Percentiles rank a stretch among this genome's conserved stretches.
Evolutionary conservation across 2,888 invertebrate genomes (phyloP).

Genomic region (Heliconius ethilla): DNA sequence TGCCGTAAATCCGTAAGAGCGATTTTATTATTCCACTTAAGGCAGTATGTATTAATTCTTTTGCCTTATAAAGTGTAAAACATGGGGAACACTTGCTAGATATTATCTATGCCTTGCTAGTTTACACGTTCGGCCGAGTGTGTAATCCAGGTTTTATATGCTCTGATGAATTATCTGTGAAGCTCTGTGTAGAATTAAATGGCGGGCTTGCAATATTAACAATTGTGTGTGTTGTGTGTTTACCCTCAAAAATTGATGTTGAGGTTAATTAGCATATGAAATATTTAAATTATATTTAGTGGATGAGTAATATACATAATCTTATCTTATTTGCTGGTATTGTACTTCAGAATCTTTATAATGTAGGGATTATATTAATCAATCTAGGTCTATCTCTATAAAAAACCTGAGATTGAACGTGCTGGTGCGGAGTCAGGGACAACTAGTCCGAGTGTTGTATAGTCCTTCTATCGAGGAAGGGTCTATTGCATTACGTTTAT

Average conservation of each 20-base stretch:
- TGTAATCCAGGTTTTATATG: constrained; percentile 59
- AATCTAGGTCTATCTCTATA: not conserved
- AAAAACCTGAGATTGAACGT: not conserved
- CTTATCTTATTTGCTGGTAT: not conserved
- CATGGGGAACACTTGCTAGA: constrained; percentile 17
- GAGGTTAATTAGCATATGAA: not conserved
- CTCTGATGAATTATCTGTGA: constrained; percentile 52
- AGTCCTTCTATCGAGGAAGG: no score
- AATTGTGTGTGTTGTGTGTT: not conserved
- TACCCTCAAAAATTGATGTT: not conserved
- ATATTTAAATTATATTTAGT: not conserved
- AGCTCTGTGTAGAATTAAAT: constrained; percentile 32
- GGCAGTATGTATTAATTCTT: constrained; percentile 12
- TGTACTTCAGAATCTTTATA: not conserved
- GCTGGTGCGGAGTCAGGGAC: no score
- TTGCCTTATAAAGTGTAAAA: constrained; percentile 23
- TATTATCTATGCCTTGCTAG: constrained; percentile 44
- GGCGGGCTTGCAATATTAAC: constrained; percentile 17
- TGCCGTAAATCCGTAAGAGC: not conserved
- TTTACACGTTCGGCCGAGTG: constrained; percentile 58
- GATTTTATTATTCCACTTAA: not conserved
- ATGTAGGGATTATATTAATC: not conserved
- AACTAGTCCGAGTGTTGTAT: no score
- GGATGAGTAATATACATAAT: not conserved
- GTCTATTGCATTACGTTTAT: no score